Conservation (phyloP, 1,140 invertebrate genomes). For the Carposina sasakii region DNA sequence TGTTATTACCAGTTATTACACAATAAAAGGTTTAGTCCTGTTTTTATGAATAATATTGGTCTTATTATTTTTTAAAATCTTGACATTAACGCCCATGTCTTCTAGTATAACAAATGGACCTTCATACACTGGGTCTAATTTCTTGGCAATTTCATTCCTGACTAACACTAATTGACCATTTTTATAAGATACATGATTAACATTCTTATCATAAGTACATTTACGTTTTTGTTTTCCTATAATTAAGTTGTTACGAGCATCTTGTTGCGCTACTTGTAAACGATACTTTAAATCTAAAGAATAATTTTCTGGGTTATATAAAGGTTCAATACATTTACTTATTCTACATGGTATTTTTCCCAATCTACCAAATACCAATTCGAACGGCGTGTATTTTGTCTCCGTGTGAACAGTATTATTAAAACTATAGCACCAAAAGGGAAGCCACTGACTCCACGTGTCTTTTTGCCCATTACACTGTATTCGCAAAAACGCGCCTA, state of each 20-base stretch:
- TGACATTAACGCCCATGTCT: background rate
- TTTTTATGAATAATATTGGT: background rate
- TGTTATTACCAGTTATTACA: no score
- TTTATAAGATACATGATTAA: background rate
- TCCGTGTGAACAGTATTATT: conserved; percentile 1
- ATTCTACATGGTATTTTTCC: background rate
- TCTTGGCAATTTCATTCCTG: background rate
- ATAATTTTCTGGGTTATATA: conserved; percentile 1
- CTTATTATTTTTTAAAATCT: background rate
- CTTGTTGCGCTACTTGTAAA: background rate
- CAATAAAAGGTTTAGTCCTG: background rate
- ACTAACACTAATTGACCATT: background rate
- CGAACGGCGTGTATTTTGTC: background rate
- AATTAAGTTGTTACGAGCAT: background rate
- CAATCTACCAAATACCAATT: background rate
- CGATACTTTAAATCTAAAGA: background rate
- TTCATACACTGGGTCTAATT: background rate
- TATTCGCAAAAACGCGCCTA: background rate
- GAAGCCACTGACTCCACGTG: background rate
- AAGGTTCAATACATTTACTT: background rate
- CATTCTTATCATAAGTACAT: background rate
- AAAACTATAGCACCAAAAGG: background rate
- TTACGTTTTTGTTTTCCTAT: background rate
- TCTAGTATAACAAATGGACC: background rate
- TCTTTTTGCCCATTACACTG: background rate